A percentile compares a stretch with the other conserved stretches of the same genome.
phyloP scores from a whole-genome alignment of 2,113 vertebrate species.

The Eolophus roseicapilla region DNA sequence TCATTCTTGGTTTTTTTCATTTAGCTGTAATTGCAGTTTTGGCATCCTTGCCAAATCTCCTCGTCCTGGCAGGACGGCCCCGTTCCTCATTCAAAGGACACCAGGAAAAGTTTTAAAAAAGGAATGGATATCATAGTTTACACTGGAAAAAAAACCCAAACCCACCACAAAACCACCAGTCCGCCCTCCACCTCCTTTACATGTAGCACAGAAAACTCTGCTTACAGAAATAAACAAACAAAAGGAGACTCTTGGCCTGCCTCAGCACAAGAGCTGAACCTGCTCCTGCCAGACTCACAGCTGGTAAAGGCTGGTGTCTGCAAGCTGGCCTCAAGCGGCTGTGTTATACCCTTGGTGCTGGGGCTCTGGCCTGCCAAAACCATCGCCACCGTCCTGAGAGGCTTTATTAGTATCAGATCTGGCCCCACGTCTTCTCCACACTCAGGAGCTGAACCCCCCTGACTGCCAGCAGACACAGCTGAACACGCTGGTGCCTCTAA shows the following conservation, averaged over 20 bases:
- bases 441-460: background rate
- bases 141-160: background rate
- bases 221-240: background rate
- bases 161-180: background rate
- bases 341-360: rapidly evolving
- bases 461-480: background rate
- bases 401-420: background rate
- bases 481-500: background rate
- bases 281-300: background rate
- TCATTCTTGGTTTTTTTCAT: slow-evolving; percentile 27
- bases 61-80: background rate
- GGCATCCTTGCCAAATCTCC: background rate
- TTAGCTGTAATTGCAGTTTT: slow-evolving; percentile 58
- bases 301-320: background rate
- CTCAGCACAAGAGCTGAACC: background rate
- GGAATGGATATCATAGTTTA: background rate
- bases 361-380: background rate
- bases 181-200: background rate
- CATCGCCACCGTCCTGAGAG: rapidly evolving
- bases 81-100: slow-evolving; percentile 18
- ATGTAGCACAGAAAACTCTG: background rate
- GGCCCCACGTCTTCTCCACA: rapidly evolving
- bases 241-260: background rate
- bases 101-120: background rate
- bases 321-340: rapidly evolving